These are phyloP conservation scores for Anas platyrhynchos DNA, from an alignment of 2,113 vertebrate genomes.

Conservation along the genomic window DNA sequence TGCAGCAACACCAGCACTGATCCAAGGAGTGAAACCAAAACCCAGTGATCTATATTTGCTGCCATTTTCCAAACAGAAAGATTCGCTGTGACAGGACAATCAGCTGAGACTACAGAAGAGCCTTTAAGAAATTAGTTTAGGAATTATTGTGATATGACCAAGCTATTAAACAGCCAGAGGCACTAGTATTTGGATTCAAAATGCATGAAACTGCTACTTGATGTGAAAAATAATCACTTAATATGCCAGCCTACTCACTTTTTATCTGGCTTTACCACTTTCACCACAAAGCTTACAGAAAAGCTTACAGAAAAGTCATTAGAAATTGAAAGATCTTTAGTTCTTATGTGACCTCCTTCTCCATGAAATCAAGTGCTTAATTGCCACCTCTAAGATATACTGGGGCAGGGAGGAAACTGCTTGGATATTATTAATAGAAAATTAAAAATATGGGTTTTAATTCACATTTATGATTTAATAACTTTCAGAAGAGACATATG, in stretches of 20 bases:
- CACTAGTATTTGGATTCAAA: neutral
- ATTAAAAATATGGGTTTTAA: neutral
- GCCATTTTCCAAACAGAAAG: neutral
- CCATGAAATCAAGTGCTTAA: neutral
- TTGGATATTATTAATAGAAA: neutral
- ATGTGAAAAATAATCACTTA: neutral
- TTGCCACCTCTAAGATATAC: neutral
- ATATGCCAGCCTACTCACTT: neutral
- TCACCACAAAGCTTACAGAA: neutral
- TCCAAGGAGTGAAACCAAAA: neutral
- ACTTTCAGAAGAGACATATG: neutral
- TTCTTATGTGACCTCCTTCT: neutral
- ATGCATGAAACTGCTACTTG: neutral
- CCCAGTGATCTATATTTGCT: neutral
- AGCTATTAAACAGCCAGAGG: neutral
- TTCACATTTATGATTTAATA: neutral
- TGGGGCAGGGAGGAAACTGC: neutral
- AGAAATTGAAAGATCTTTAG: neutral
- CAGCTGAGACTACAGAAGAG: neutral
- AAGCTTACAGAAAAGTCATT: neutral
- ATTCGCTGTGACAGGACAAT: neutral
- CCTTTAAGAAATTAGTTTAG: neutral
- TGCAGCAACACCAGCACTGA: neutral
- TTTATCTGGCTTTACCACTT: neutral
- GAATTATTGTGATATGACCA: neutral